Evolutionary conservation across 1,140 invertebrate species (phyloP).

Genomic region (Chironomus tepperi): DNA sequence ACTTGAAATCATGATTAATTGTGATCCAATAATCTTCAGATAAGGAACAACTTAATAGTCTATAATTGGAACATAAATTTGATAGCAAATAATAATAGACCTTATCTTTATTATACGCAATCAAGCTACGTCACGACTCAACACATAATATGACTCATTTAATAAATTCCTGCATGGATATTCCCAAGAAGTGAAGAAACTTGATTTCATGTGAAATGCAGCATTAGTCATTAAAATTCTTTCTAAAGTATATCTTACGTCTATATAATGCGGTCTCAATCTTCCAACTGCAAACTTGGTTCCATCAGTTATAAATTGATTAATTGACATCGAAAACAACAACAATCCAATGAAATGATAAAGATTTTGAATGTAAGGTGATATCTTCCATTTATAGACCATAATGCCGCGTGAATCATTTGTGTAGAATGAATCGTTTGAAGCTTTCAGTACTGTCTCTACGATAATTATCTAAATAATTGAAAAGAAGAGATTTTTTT

Average conservation of each 20-base stretch:
- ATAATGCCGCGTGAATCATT: not conserved
- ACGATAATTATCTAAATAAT: not conserved
- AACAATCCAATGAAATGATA: not conserved
- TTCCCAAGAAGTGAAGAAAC: not conserved
- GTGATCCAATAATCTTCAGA: too few species aligned
- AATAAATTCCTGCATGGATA: not conserved
- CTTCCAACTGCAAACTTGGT: not conserved
- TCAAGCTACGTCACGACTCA: not conserved
- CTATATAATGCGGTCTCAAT: not conserved
- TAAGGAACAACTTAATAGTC: too few species aligned
- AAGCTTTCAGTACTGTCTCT: not conserved
- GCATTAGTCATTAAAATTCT: not conserved
- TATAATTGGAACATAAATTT: too few species aligned
- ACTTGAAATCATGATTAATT: too few species aligned
- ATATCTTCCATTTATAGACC: not conserved
- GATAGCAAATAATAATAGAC: too few species aligned
- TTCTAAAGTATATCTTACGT: not conserved
- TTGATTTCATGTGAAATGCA: not conserved
- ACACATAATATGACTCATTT: not conserved
- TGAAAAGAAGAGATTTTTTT: not conserved
- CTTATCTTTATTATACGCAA: too few species aligned
- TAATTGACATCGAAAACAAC: not conserved
- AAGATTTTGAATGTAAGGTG: not conserved
- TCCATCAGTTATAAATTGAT: not conserved
- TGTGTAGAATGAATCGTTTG: not conserved